A percentile compares a stretch with the other conserved stretches of the same genome.
Conservation (phyloP, 2,113 vertebrate species). For the Apteryx owenii region DNA sequence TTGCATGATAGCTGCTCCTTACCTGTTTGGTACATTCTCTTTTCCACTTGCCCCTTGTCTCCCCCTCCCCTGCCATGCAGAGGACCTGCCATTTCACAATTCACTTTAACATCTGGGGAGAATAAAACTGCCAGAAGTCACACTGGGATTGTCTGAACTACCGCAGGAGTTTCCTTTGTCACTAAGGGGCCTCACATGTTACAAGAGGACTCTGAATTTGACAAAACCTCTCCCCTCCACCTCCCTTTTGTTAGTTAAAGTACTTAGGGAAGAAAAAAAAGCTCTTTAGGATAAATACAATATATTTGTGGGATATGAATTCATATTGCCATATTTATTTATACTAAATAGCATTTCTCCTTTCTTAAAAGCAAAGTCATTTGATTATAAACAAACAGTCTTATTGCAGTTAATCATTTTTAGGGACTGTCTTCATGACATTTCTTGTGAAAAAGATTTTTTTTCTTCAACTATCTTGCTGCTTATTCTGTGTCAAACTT, state of each 20-base stretch:
- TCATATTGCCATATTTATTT: accelerated
- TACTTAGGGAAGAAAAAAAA: background rate
- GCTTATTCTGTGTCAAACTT: background rate
- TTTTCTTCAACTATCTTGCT: background rate
- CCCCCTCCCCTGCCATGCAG: too few species aligned
- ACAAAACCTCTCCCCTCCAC: background rate
- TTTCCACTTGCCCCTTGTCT: too few species aligned
- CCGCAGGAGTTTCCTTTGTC: background rate
- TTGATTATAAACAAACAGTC: background rate
- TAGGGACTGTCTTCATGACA: background rate
- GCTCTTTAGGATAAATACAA: too few species aligned
- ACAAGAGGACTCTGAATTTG: background rate
- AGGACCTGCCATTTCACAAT: background rate
- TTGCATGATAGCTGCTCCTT: background rate
- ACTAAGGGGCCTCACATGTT: background rate
- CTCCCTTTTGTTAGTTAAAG: background rate
- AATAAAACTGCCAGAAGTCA: background rate
- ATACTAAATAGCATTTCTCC: background rate
- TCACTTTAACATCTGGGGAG: background rate
- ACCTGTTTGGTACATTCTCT: background rate
- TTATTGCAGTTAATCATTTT: background rate
- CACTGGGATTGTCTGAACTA: background rate
- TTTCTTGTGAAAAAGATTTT: background rate
- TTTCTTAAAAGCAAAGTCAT: background rate
- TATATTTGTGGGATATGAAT: background rate